Conservation (phyloP, 1,140 invertebrate species). For the Cherax destructor region DNA sequence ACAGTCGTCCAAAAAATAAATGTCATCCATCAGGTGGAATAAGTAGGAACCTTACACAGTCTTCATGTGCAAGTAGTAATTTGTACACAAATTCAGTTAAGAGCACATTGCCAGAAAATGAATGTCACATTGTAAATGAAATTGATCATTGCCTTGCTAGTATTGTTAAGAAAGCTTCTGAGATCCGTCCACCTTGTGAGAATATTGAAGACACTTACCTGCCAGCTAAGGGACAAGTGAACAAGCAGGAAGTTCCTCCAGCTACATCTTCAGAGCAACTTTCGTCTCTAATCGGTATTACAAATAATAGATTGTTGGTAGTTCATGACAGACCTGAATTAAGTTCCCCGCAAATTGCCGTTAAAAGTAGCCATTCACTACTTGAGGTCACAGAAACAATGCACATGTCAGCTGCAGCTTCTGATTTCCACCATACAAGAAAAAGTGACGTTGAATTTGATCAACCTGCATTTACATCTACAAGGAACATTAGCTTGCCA, state of each 20-base stretch:
- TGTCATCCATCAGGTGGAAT: not conserved
- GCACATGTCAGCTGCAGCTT: not conserved
- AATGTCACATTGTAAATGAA: not conserved
- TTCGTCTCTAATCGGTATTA: not conserved
- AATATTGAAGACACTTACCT: not conserved
- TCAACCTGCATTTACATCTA: not conserved
- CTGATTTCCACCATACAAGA: not conserved
- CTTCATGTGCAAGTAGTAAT: not conserved
- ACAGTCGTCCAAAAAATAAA: constrained; percentile 3
- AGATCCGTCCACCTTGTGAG: not conserved
- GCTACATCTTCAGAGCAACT: not conserved
- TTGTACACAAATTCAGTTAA: not conserved
- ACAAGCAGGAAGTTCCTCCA: not conserved
- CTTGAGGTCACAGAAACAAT: not conserved
- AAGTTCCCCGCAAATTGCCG: not conserved
- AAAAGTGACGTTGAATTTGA: not conserved
- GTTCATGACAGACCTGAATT: not conserved
- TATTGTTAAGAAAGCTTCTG: not conserved
- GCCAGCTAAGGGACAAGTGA: not conserved
- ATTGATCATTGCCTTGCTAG: not conserved
- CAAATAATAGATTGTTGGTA: not conserved
- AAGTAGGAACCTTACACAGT: not conserved
- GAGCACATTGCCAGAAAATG: not conserved
- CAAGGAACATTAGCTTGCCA: not conserved
- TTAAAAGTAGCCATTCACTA: not conserved